Base-by-base conservation (phyloP, 2,888 invertebrate genomes). In the Conchocele bisecta region DNA sequence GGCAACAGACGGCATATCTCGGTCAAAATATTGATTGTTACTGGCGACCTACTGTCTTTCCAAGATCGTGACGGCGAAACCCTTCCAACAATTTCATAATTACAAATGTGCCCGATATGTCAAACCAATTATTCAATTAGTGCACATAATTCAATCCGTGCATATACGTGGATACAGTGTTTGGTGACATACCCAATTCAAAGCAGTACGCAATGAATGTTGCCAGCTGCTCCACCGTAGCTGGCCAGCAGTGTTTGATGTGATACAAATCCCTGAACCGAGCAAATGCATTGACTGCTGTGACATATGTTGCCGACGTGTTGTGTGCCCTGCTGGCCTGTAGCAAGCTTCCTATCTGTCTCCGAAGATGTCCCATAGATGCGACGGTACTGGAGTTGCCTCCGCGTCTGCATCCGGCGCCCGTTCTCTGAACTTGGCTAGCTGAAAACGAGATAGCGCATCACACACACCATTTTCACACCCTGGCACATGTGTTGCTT, bases 321-420 rank as follows among this genome's bases (percentile, higher is more conserved):
- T 35, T 35, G 11, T 35, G 11, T 28, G 48, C 9, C n/a, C 24
- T 6, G 28, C 22, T 46, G 46, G 46, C 46, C 46, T 22, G 17
- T 11, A 46, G 22, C 46, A 46, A 46, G 5, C n/a, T 24, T 15
- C 6, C 26, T 28, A 31, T 28, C 31, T 31, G n/a, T 48, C 28
- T 28, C 31, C 48, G 48, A 48, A 48, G 48, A 48, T 31, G 17
- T 24, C 31, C 48, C 48, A 48, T 28, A 48, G 48, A 31, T 48
- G 31, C 9, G 15, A 28, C n/a, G 48, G 48, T 20, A 48, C 22
- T 28, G 5, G 48, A 2, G 48, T 28, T 28, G 48, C 29, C 9
- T 48, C 48, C 22, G 28, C 2, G 28, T 48, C 48, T 24, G 48
- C 48, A 5, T 48, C 48, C 29, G 48, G 48, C 31, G 48, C 48